Conservation (phyloP, 1,140 invertebrate species). For the Telenomus remus region DNA sequence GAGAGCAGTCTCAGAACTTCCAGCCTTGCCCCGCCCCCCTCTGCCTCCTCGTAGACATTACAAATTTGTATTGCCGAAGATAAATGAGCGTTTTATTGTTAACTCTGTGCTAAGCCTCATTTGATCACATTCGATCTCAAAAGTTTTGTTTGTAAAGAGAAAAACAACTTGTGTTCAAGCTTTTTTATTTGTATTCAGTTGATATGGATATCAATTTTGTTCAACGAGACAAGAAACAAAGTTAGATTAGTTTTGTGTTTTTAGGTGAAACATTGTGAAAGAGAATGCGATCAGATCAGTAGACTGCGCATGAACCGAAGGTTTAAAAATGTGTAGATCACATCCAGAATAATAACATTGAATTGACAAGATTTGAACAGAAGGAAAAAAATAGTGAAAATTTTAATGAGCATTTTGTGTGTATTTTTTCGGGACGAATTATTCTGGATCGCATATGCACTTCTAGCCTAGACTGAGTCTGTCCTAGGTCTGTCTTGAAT, state of each 20-base stretch:
- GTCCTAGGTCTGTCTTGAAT: conserved; percentile 75
- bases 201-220: conserved; percentile 14
- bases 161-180: too few species aligned
- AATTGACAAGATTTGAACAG: neutral
- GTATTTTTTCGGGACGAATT: conserved; percentile 63
- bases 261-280: too few species aligned
- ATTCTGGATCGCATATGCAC: conserved; percentile 73
- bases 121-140: conserved; percentile 65
- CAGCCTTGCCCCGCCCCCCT: conserved; percentile 68
- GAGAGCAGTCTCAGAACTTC: conserved; percentile 73
- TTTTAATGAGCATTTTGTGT: neutral
- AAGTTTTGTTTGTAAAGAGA: neutral
- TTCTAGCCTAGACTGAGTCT: conserved; percentile 73
- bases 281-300: conserved; percentile 67
- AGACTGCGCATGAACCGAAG: conserved; percentile 56
- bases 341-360: conserved; percentile 71
- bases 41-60: too few species aligned
- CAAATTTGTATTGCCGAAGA: neutral
- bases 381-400: neutral
- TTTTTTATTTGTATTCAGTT: conserved; percentile 2
- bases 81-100: conserved; percentile 4
- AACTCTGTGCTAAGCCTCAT: conserved; percentile 61
- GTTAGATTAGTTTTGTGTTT: too few species aligned
- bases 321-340: conserved; percentile 44
- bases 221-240: neutral